A percentile compares a stretch with the other conserved stretches of the same genome.
These are phyloP conservation scores for Pogonognathellus flavescens DNA, from an alignment of 1,140 invertebrate species.

Conservation along the genomic window DNA sequence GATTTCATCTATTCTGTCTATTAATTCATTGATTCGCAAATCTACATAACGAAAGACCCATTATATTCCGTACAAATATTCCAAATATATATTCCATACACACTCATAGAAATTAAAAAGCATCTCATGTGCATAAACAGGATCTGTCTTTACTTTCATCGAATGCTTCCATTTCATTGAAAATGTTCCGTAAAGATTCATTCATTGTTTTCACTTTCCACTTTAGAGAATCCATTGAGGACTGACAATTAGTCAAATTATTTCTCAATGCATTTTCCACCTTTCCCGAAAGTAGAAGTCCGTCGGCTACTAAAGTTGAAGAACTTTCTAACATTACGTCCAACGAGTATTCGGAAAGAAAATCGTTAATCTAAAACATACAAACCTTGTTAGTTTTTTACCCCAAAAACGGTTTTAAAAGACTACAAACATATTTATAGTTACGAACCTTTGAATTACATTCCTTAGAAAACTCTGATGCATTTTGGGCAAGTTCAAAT, in stretches of 20 bases:
- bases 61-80: no score
- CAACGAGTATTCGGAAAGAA: conserved; percentile 30
- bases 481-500: conserved; percentile 53
- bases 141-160: conserved; percentile 57
- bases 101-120: no score
- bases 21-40: conserved; percentile 56
- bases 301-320: conserved; percentile 28
- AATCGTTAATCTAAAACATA: conserved; percentile 11
- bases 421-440: background rate
- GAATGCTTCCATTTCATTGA: conserved; percentile 49
- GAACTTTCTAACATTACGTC: conserved; percentile 49
- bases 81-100: no score
- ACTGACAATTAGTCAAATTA: conserved; percentile 16
- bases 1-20: conserved; percentile 58
- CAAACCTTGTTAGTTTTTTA: background rate
- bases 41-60: no score
- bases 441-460: conserved; percentile 26
- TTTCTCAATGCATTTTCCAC: conserved; percentile 50
- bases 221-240: conserved; percentile 31
- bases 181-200: conserved; percentile 54
- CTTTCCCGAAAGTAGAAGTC: conserved; percentile 31
- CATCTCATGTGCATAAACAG: no score
- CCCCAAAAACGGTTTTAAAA: background rate
- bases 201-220: conserved; percentile 54
- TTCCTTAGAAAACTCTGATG: conserved; percentile 25